Percentiles rank a stretch among this genome's conserved stretches.
Conservation (phyloP, 2,113 vertebrate species). For the Anolis sagrei region DNA sequence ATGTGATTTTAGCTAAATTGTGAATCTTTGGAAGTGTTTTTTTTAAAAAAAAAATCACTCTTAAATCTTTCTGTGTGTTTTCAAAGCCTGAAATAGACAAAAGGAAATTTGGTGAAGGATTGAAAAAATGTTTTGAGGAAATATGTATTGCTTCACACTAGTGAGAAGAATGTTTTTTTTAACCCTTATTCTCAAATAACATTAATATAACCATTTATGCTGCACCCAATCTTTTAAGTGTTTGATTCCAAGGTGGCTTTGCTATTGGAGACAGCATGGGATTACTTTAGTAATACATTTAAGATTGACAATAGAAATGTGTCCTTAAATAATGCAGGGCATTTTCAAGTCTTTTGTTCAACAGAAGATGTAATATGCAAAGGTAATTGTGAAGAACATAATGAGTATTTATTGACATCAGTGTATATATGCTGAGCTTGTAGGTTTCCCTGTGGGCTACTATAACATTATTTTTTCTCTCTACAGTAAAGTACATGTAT, state of each 20-base stretch:
- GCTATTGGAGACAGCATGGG: too few species aligned
- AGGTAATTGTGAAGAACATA: not conserved
- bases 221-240: too few species aligned
- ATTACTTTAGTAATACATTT: too few species aligned
- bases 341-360: not conserved
- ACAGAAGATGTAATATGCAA: accelerated
- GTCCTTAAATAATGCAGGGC: not conserved
- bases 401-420: not conserved
- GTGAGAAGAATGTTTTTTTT: not conserved
- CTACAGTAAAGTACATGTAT: slow-evolving; percentile 10
- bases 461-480: not conserved
- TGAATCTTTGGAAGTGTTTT: too few species aligned
- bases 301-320: not conserved
- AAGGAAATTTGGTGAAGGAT: not conserved
- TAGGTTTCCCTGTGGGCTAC: not conserved
- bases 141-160: not conserved
- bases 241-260: too few species aligned
- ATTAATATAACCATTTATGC: too few species aligned
- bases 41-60: too few species aligned
- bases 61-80: too few species aligned
- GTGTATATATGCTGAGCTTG: not conserved
- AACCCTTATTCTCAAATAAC: too few species aligned
- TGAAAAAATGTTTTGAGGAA: too few species aligned
- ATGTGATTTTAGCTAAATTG: too few species aligned
- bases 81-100: not conserved